A percentile compares a stretch with the other conserved stretches of the same genome.
phyloP scores from a whole-genome alignment of 2,888 invertebrate genomes.

The Aplocera efformata region DNA sequence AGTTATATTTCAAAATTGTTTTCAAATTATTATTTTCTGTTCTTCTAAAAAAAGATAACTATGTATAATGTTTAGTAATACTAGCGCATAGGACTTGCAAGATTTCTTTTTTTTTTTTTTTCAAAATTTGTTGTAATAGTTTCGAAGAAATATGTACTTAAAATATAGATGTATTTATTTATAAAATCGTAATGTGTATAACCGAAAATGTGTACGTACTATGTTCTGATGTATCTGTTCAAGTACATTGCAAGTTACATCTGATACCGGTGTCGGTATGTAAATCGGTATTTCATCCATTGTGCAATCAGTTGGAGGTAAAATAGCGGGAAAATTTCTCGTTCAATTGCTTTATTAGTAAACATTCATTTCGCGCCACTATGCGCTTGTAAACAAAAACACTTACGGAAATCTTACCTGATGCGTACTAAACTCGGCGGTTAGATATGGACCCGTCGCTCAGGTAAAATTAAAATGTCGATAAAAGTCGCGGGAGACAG shows the following conservation, averaged over 20 bases:
- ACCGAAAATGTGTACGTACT: no score
- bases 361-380: slow-evolving; percentile 73
- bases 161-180: no score
- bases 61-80: no score
- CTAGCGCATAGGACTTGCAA: no score
- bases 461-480: slow-evolving; percentile 41
- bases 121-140: no score
- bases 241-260: not conserved
- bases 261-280: slow-evolving; percentile 4
- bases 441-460: slow-evolving; percentile 24
- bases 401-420: slow-evolving; percentile 59
- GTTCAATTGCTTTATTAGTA: slow-evolving; percentile 60
- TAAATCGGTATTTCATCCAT: slow-evolving; percentile 24
- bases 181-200: no score
- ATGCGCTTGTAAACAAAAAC: slow-evolving; percentile 66
- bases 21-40: no score
- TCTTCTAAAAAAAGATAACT: no score
- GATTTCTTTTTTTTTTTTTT: no score
- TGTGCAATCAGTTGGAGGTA: slow-evolving; percentile 22
- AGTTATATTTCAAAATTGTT: no score
- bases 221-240: no score
- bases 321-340: slow-evolving; percentile 56
- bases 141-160: no score
- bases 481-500: slow-evolving; percentile 40
- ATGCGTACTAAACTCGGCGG: slow-evolving; percentile 42